A percentile compares a stretch with the other conserved stretches of the same genome.
Conservation (phyloP, 2,113 vertebrate genomes). For the Leiothrix lutea region DNA sequence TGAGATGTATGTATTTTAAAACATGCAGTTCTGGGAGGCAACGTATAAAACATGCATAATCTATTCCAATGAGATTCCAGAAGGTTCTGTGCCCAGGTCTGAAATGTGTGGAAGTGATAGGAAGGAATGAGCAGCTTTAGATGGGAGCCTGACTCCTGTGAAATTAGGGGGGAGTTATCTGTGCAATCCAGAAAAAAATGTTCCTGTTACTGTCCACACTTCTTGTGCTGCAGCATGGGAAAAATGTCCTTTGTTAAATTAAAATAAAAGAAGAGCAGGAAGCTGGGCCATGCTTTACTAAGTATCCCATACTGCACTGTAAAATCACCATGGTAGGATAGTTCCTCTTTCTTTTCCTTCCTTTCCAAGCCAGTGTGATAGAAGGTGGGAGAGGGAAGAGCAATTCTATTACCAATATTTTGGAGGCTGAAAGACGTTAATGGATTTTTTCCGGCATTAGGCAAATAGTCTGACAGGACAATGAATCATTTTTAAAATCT, state of each 20-base stretch:
- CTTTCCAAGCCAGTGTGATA: background rate
- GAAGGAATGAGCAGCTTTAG: background rate
- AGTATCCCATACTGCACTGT: background rate
- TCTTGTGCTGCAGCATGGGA: accelerated
- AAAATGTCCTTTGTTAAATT: background rate
- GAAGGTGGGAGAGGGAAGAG: background rate
- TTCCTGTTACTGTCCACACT: background rate
- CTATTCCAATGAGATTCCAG: slow-evolving; percentile 20
- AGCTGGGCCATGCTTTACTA: background rate
- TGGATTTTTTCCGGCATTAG: background rate
- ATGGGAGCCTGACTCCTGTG: background rate
- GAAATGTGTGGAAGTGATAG: background rate
- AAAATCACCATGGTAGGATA: background rate
- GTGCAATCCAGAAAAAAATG: background rate
- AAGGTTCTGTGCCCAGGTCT: background rate
- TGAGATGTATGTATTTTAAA: slow-evolving; percentile 28
- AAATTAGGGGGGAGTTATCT: background rate
- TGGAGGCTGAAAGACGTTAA: background rate
- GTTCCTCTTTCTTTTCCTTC: background rate
- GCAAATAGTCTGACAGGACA: background rate
- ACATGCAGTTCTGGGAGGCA: slow-evolving; percentile 28
- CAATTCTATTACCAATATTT: background rate
- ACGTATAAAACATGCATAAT: slow-evolving; percentile 34
- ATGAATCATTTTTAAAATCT: background rate
- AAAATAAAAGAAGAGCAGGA: background rate